Evolutionary conservation across 2,797 vertebrate species (phyloP).

Genomic region (Gastrophryne carolinensis): DNA sequence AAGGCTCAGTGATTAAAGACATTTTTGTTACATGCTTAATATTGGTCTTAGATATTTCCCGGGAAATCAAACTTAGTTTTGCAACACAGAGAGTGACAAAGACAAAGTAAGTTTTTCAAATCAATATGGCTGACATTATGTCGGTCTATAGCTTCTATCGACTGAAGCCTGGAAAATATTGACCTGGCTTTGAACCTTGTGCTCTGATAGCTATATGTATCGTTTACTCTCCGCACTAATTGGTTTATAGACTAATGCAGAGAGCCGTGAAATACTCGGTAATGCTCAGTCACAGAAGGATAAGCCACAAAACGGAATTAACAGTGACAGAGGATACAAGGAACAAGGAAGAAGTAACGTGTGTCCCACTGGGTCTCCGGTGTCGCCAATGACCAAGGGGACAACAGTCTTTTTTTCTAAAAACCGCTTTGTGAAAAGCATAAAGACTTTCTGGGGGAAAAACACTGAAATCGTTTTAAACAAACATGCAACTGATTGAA

Average conservation of each 20-base stretch:
- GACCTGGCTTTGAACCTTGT: slow-evolving; percentile 79
- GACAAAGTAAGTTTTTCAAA: slow-evolving; percentile 57
- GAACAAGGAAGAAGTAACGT: slow-evolving; percentile 60
- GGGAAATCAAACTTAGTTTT: slow-evolving; percentile 50
- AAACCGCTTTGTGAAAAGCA: slow-evolving; percentile 20
- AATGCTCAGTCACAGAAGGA: slow-evolving; percentile 83
- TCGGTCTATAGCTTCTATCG: slow-evolving; percentile 58
- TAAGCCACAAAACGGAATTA: slow-evolving; percentile 64
- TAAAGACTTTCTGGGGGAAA: slow-evolving; percentile 27
- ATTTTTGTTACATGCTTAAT: slow-evolving; percentile 53
- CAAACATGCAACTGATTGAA: slow-evolving; percentile 42
- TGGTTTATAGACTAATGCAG: slow-evolving; percentile 77
- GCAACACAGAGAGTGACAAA: slow-evolving; percentile 49
- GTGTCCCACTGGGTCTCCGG: slow-evolving; percentile 54
- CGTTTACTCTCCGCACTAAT: slow-evolving; percentile 71
- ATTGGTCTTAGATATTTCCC: slow-evolving; percentile 34
- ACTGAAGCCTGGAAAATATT: slow-evolving; percentile 65
- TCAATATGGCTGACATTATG: slow-evolving; percentile 63
- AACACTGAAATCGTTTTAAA: slow-evolving; percentile 51
- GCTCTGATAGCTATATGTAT: slow-evolving; percentile 76
- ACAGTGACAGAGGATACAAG: slow-evolving; percentile 54
- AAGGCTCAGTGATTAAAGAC: slow-evolving; percentile 48
- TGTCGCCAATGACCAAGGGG: slow-evolving; percentile 48
- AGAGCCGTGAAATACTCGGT: slow-evolving; percentile 81
- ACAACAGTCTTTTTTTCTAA: slow-evolving; percentile 42